Evolutionary conservation across 1,140 invertebrate species (phyloP).

Genomic region (Nilaparvata lugens): DNA sequence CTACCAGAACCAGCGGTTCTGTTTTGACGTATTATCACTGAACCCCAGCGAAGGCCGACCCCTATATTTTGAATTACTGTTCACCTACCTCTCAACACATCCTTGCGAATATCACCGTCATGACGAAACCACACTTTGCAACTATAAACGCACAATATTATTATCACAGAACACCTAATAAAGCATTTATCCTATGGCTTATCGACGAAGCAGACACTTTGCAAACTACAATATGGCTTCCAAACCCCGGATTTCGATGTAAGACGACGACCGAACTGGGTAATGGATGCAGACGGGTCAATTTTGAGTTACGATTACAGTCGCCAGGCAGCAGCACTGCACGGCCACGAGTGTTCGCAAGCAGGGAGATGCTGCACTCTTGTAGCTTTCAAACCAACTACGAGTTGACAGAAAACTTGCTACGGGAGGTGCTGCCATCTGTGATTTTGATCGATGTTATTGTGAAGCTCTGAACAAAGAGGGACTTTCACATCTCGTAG

Average conservation of each 20-base stretch:
- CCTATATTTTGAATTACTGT: conserved; percentile 1
- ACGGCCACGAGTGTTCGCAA: neutral
- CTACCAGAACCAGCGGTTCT: conserved; percentile 31
- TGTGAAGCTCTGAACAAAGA: neutral
- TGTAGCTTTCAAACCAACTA: neutral
- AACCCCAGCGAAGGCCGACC: conserved; percentile 20
- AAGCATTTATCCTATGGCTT: conserved; percentile 5
- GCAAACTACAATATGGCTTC: conserved; percentile 28
- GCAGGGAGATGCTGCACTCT: conserved; percentile 1
- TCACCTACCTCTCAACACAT: conserved; percentile 18
- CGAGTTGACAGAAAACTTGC: neutral
- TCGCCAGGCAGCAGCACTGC: conserved; percentile 18
- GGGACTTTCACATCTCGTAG: neutral
- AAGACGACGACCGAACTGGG: conserved; percentile 26
- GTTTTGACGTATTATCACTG: conserved; percentile 17
- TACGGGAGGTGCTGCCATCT: neutral
- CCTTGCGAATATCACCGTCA: conserved; percentile 16
- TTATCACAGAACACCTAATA: conserved; percentile 6
- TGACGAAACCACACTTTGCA: conserved; percentile 10
- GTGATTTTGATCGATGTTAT: neutral
- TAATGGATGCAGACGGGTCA: conserved; percentile 30
- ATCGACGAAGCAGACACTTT: conserved; percentile 11
- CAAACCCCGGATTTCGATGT: conserved; percentile 26
- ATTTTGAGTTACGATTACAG: conserved; percentile 25
- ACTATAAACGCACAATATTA: conserved; percentile 8